phyloP scores from a whole-genome alignment of 2,113 vertebrate species.

The Megaceryle maxima region DNA sequence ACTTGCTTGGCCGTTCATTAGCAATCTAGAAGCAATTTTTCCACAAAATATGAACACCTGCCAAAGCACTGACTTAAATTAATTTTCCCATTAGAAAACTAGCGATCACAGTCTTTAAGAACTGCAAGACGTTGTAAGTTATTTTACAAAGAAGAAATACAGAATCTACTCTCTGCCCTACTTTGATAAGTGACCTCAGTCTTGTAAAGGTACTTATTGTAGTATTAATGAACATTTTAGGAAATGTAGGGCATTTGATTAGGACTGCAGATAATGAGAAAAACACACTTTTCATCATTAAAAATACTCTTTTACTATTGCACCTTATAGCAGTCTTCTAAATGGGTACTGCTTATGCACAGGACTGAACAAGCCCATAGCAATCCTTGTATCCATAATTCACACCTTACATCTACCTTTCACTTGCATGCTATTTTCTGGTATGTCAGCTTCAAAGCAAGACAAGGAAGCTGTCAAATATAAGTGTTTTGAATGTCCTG shows the following conservation, averaged over 20 bases:
- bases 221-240: neutral
- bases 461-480: neutral
- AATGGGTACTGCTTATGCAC: neutral
- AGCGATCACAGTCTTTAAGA: slow-evolving; percentile 11
- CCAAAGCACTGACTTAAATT: slow-evolving; percentile 50
- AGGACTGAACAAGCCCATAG: neutral
- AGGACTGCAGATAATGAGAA: neutral
- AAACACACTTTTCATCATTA: neutral
- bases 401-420: neutral
- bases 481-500: neutral
- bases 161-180: neutral
- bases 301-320: neutral
- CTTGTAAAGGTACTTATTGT: neutral
- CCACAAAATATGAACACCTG: slow-evolving; percentile 54
- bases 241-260: neutral
- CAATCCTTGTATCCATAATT: neutral
- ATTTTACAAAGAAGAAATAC: neutral
- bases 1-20: slow-evolving; percentile 56
- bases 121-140: neutral
- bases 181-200: neutral
- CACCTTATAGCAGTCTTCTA: neutral
- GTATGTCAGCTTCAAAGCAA: neutral
- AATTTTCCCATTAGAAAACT: slow-evolving; percentile 39
- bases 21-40: slow-evolving; percentile 53
- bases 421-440: neutral